Evolutionary conservation across 2,797 vertebrate species (phyloP).

Genomic region (Gymnothorax javanicus): DNA sequence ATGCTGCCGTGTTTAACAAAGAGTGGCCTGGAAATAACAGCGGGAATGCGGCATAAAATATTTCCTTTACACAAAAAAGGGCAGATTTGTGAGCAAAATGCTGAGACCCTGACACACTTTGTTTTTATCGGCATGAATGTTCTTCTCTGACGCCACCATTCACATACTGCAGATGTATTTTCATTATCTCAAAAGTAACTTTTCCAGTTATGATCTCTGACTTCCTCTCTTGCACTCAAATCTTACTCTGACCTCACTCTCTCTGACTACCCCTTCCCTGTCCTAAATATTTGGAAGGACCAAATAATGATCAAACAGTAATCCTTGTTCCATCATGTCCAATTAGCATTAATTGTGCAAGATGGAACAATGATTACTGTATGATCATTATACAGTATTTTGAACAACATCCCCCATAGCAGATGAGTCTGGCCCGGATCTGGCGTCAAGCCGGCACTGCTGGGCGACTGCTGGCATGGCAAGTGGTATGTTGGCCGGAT

Average conservation of each 20-base stretch:
- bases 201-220: background rate
- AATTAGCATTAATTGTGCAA: background rate
- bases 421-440: too few species aligned
- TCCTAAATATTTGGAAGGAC: background rate
- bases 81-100: background rate
- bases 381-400: background rate
- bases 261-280: background rate
- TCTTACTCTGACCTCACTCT: background rate
- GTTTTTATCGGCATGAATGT: background rate
- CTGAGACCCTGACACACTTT: background rate
- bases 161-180: background rate
- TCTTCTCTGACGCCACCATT: background rate
- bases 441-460: too few species aligned
- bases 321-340: too few species aligned
- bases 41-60: background rate
- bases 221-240: background rate
- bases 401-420: too few species aligned
- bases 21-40: background rate
- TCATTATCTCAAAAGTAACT: background rate
- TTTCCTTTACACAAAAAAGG: background rate
- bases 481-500: too few species aligned
- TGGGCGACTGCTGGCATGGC: too few species aligned
- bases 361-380: background rate
- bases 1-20: background rate
- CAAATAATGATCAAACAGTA: too few species aligned